These are phyloP conservation scores for Callaeas wilsoni DNA, from an alignment of 2,113 vertebrate species.

Conservation along the genomic window DNA sequence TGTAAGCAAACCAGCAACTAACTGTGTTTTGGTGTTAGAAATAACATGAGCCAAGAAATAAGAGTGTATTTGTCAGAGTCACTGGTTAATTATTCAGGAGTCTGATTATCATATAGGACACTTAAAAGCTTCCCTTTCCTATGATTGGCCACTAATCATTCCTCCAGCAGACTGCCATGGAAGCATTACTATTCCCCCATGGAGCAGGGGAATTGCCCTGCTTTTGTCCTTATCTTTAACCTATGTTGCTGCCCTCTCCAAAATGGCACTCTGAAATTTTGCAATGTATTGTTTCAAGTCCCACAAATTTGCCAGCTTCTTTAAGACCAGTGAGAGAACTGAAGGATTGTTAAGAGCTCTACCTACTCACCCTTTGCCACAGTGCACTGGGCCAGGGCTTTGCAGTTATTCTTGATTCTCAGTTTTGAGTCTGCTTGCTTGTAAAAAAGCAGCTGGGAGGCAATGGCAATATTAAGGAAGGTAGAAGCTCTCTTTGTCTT, in stretches of 20 bases:
- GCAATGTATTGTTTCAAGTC: background rate
- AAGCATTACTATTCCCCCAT: background rate
- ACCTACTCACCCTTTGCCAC: background rate
- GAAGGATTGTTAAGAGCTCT: background rate
- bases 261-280: background rate
- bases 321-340: background rate
- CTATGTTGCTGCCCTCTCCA: fast-evolving
- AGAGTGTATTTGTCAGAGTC: background rate
- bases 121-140: background rate
- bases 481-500: background rate
- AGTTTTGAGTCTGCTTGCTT: background rate
- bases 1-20: background rate
- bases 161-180: background rate
- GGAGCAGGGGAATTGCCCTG: background rate
- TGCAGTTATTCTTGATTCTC: fast-evolving
- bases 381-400: fast-evolving
- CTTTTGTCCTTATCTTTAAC: background rate
- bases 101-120: background rate
- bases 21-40: background rate
- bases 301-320: background rate
- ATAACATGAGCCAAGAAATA: background rate
- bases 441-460: background rate
- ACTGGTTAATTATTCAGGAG: background rate
- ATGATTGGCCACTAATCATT: background rate
- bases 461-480: background rate